Evolutionary conservation across 1,140 invertebrate species (phyloP), one percentile per base, ranked within the genome.

Genomic region (Achroia grisella): DNA sequence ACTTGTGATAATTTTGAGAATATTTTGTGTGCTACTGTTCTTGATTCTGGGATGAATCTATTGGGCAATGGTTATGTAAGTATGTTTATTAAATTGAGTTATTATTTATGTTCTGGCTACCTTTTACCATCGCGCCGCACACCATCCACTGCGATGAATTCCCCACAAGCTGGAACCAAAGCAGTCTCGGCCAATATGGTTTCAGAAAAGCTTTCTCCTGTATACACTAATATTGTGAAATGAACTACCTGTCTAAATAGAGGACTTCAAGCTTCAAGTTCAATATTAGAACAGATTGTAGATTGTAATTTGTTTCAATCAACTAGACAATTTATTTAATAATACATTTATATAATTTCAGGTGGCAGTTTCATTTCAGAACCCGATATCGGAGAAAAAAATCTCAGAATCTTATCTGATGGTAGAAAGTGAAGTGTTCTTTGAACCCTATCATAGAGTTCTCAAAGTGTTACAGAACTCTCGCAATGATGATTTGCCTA

Each of bases 1-100:
- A 93, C 92, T 2, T 71, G 53, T 56, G 88, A 93, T 64, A 87
- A 91, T 39, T 95, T 95, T 71, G 71, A 89, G 10, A 89, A 88
- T 12, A 78, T 94, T 33, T 62, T 92, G 23, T 90, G 94, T 64
- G 93, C 90, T n/a, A 90, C 88, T 13, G 91, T 95, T 11, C 74
- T 86, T 8, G 86, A 92, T 44, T 90, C 35, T 34, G 80, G 46
- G 53, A 86, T 44, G 76, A 87, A 40, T 68, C 65, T 76, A 79
- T 87, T 87, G 9, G 45, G 39, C 13, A 56, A 69, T 15, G 77
- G 70, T 35, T 81, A 74, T 76, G 74, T 79, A 61, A 71, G 76
- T 71, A 57, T 42, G n/a, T n/a, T 23, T 23, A 23, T 23, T 6
- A 23, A 3, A 23, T 2, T 23, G 6, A 23, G 17, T 6, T 23